phyloP scores from a whole-genome alignment of 1,140 invertebrate species.

The Atta cephalotes region DNA sequence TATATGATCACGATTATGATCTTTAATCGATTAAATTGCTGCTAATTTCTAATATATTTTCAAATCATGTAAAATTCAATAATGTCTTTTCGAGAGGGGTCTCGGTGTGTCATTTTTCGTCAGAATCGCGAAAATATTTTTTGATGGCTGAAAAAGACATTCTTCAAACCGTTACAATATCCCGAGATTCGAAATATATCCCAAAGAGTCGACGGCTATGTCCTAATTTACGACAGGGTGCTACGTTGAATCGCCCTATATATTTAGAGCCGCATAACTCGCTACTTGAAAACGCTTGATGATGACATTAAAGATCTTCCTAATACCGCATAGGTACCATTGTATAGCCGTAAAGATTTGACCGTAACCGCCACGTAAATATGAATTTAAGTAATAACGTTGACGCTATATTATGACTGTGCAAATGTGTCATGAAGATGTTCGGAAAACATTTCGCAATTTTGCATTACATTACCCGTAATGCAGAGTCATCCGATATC shows the following conservation, averaged over 20 bases:
- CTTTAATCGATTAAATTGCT: constrained; percentile 7
- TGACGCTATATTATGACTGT: constrained; percentile 3
- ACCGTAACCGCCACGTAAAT: constrained; percentile 33
- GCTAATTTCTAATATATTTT: background rate
- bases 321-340: constrained; percentile 26
- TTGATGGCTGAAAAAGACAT: background rate
- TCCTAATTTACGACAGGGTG: constrained; percentile 52
- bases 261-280: background rate
- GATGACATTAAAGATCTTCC: constrained; percentile 58
- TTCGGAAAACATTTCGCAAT: background rate
- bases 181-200: constrained; percentile 12
- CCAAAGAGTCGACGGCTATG: constrained; percentile 2
- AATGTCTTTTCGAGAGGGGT: too few relatives aligned
- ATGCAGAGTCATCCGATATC: background rate
- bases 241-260: constrained; percentile 12
- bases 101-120: background rate
- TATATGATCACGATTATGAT: background rate
- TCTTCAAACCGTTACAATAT: constrained; percentile 21
- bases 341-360: constrained; percentile 5
- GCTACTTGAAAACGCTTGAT: constrained; percentile 42
- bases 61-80: too few relatives aligned
- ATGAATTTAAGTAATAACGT: constrained; percentile 39
- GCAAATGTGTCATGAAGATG: background rate
- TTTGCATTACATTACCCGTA: background rate
- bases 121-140: constrained; percentile 43